Percentiles rank a stretch among this genome's conserved stretches.
These are phyloP conservation scores for Rhagoletis zephyria DNA, from an alignment of 1,140 invertebrate species.

Conservation along the genomic window DNA sequence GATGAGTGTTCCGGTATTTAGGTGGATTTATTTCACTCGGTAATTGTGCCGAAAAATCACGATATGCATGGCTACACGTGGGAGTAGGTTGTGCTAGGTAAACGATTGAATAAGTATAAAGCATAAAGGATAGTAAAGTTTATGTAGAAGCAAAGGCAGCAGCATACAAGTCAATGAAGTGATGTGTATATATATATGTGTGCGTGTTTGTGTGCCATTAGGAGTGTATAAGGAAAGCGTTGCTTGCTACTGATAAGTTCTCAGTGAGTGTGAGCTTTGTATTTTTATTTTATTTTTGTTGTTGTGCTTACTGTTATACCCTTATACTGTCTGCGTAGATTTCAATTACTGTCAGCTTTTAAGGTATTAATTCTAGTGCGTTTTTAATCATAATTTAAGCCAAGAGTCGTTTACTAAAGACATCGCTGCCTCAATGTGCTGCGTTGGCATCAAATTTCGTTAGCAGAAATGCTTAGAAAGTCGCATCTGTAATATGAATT, in stretches of 20 bases:
- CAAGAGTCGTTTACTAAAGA: not conserved
- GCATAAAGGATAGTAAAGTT: not conserved
- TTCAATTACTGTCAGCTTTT: slow-evolving; percentile 35
- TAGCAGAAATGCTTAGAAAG: not conserved
- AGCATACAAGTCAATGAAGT: not conserved
- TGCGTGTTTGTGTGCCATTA: not conserved
- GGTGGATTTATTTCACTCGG: slow-evolving; percentile 37
- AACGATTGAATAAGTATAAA: not conserved
- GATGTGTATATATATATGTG: too few relatives aligned
- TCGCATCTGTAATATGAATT: not conserved
- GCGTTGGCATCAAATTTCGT: not conserved
- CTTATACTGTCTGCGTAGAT: not conserved
- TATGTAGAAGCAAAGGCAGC: too few relatives aligned
- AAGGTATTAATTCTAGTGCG: slow-evolving; percentile 1
- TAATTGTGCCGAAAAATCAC: slow-evolving; percentile 42
- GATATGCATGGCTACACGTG: slow-evolving; percentile 5
- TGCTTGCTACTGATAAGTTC: not conserved
- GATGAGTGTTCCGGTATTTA: slow-evolving; percentile 14
- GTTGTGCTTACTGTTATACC: not conserved
- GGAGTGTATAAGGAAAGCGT: not conserved
- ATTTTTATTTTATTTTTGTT: not conserved
- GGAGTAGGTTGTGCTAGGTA: not conserved
- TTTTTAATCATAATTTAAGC: slow-evolving; percentile 33
- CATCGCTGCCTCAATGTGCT: not conserved
- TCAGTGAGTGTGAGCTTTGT: not conserved